Evolutionary conservation across 2,113 vertebrate genomes (phyloP).

Genomic region (Gymnorhina tibicen): DNA sequence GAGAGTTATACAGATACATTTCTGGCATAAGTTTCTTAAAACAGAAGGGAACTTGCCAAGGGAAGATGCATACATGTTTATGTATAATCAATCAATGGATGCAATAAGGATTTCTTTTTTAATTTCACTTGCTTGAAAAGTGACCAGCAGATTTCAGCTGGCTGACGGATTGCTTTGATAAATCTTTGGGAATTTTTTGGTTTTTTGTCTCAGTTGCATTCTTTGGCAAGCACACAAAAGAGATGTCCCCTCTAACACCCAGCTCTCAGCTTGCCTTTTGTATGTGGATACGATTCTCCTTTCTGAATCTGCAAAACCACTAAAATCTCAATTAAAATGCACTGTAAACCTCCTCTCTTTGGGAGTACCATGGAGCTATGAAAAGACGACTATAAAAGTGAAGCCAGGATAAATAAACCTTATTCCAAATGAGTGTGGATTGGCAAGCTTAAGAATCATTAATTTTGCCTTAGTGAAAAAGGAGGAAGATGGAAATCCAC

Average conservation of each 20-base stretch:
- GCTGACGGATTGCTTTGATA: neutral
- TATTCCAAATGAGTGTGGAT: slow-evolving; percentile 20
- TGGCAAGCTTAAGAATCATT: slow-evolving; percentile 42
- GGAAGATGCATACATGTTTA: neutral
- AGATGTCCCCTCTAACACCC: neutral
- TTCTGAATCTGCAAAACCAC: neutral
- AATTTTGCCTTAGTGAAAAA: slow-evolving; percentile 29
- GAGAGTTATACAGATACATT: neutral
- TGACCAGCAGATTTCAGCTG: neutral
- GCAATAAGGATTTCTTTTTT: neutral
- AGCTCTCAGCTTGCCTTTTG: neutral
- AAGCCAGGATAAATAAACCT: slow-evolving; percentile 57
- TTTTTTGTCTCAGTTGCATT: neutral
- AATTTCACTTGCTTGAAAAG: neutral
- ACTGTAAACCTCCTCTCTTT: neutral
- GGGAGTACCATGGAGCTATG: neutral
- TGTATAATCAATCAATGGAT: neutral
- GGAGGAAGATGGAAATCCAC: slow-evolving; percentile 18
- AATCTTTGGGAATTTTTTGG: neutral
- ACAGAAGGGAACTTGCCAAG: neutral
- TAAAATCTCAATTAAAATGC: slow-evolving; percentile 37
- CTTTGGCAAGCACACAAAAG: neutral
- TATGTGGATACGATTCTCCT: neutral
- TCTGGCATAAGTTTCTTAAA: neutral
- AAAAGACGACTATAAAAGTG: neutral